Base-by-base conservation (phyloP, 2,888 invertebrate species). In the Rhagophthalmus giganteus region DNA sequence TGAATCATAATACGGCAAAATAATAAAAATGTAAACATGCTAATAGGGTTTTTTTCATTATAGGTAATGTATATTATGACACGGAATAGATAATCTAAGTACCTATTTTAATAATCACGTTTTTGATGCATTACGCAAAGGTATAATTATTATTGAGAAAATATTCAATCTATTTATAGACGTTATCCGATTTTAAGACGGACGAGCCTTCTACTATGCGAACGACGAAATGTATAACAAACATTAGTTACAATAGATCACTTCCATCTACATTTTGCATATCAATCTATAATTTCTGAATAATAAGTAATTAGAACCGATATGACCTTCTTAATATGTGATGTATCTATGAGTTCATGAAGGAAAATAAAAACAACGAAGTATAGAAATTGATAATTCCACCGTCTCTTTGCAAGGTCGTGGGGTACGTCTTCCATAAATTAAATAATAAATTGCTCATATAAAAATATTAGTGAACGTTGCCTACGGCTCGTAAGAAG, bases 161-260 rank as follows among this genome's bases (percentile, higher is more conserved):
- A 50, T 44, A 44, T 56, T 41, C 35, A 28, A 28, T 52, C 62
- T 63, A 63, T 62, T 58, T 58, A 61, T 62, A 62, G 57, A 42
- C 59, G 48, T 63, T 62, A 60, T 59, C 40, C 49, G 52, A 55
- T 42, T 54, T 48, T 41, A 55, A 54, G 40, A 33, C 41, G 52
- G 58, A 48, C 57, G 53, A 61, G 62, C 59, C 62, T 60, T 60
- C 51, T 52, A 55, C 37, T 60, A 52, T 54, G 50, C 40, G 15
- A 49, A 48, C 49, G 39, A 47, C 42, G 44, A 55, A 57, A 55
- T 56, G 55, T 57, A 57, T 54, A 54, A 47, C 49, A 55, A 7
- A 10, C 10, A 9, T 9, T 57, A 45, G 51, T 44, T 56, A 56
- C 51, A 58, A 58, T 58, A 58, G 55, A 59, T 55, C 56, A 58